Conservation (phyloP, 2,888 invertebrate genomes). For the Ceriagrion tenellum region DNA sequence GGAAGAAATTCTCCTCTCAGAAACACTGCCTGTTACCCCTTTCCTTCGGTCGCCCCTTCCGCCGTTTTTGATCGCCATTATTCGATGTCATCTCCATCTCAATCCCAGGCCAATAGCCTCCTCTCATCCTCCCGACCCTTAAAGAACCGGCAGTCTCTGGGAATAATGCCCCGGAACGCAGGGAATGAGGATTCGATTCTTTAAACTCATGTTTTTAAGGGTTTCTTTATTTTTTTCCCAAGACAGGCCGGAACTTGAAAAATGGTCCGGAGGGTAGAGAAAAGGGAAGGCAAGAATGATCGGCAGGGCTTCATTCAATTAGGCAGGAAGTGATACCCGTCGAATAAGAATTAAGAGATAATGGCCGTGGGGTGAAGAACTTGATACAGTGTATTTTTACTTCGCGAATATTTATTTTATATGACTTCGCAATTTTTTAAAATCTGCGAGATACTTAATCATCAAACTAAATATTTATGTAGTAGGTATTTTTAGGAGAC, state of each 20-base stretch:
- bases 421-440: neutral
- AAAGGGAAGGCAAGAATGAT: neutral
- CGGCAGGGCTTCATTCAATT: neutral
- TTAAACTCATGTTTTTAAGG: neutral
- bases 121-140: neutral
- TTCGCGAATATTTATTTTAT: neutral
- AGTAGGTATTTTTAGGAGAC: no score
- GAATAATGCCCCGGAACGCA: slow-evolving; percentile 7
- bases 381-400: neutral
- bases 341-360: neutral
- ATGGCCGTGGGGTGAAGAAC: neutral
- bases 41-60: neutral
- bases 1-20: no score
- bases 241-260: neutral
- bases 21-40: no score
- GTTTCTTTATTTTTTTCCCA: neutral
- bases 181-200: neutral
- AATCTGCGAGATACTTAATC: neutral
- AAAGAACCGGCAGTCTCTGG: neutral
- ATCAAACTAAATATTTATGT: no score
- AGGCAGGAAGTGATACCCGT: neutral
- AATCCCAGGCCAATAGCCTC: neutral
- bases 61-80: neutral
- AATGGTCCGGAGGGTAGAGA: neutral
- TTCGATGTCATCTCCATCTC: slow-evolving; percentile 31